Evolutionary conservation across 1,140 invertebrate genomes (phyloP).

Genomic region (Venturia canescens): DNA sequence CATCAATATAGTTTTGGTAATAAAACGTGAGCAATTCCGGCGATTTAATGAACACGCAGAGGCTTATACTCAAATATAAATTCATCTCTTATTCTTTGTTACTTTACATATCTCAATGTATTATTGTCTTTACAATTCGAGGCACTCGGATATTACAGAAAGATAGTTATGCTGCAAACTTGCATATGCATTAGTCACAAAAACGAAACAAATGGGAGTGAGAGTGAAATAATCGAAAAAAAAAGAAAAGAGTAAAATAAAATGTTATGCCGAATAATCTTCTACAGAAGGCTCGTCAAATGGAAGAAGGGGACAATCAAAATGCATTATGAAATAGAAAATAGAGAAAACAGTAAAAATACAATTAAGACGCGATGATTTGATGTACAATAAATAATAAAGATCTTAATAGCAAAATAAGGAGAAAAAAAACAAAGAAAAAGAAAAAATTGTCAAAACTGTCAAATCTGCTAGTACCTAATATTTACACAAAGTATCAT

Average conservation of each 20-base stretch:
- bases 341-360: constrained; percentile 62
- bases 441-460: constrained; percentile 63
- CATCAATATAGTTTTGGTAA: constrained; percentile 10
- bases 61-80: constrained; percentile 59
- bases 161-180: constrained; percentile 67
- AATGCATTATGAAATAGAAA: constrained; percentile 45
- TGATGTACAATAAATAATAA: constrained; percentile 77
- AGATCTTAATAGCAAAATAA: constrained; percentile 55
- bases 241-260: background rate
- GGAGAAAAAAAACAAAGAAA: too few species aligned
- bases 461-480: constrained; percentile 73
- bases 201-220: background rate
- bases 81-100: constrained; percentile 69
- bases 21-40: constrained; percentile 37
- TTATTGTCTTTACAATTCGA: constrained; percentile 75
- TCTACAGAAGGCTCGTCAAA: constrained; percentile 51
- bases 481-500: constrained; percentile 77
- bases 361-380: constrained; percentile 70
- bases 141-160: constrained; percentile 69
- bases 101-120: constrained; percentile 65
- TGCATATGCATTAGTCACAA: constrained; percentile 53
- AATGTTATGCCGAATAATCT: background rate
- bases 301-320: constrained; percentile 6
- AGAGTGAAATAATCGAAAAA: background rate
- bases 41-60: constrained; percentile 35